Evolutionary conservation across 2,888 invertebrate genomes (phyloP).

Genomic region (Drosophila robusta): DNA sequence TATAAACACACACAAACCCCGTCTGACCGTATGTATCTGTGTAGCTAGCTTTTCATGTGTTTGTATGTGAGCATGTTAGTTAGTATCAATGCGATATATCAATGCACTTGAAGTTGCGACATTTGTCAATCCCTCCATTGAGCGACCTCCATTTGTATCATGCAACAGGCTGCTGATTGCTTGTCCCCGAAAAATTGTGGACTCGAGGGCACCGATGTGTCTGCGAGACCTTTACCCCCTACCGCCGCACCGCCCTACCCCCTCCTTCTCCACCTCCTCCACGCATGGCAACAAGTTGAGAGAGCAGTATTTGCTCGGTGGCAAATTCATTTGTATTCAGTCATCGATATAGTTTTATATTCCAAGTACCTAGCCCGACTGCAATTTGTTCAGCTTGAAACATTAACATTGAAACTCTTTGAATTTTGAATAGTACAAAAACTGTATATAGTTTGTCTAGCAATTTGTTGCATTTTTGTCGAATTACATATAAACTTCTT

Average conservation of each 20-base stretch:
- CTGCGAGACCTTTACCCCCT: slow-evolving; percentile 4
- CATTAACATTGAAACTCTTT: slow-evolving; percentile 9
- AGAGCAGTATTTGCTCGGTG: no score
- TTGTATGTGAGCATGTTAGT: no score
- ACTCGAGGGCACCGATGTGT: slow-evolving; percentile 7
- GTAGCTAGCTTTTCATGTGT: no score
- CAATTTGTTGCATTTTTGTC: background rate
- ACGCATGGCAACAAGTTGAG: background rate
- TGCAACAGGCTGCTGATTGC: slow-evolving; percentile 39
- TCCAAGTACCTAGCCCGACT: slow-evolving; percentile 1
- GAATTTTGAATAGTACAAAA: background rate
- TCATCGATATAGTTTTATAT: slow-evolving; percentile 9
- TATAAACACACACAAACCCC: no score
- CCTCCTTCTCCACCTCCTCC: no score
- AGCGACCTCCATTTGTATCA: slow-evolving; percentile 29
- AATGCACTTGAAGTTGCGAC: slow-evolving; percentile 50
- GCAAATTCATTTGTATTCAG: slow-evolving; percentile 41
- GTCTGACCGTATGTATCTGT: background rate
- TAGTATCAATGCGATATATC: slow-evolving; percentile 23
- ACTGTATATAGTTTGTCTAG: background rate
- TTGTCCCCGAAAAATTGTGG: slow-evolving; percentile 11
- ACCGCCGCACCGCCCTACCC: no score
- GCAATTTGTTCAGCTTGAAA: no score
- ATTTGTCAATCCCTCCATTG: slow-evolving; percentile 30
- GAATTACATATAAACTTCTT: no score